Percentiles rank a stretch among this genome's conserved stretches.
These are phyloP conservation scores for Asarcornis scutulata DNA, from an alignment of 2,113 vertebrate genomes.

Conservation along the genomic window DNA sequence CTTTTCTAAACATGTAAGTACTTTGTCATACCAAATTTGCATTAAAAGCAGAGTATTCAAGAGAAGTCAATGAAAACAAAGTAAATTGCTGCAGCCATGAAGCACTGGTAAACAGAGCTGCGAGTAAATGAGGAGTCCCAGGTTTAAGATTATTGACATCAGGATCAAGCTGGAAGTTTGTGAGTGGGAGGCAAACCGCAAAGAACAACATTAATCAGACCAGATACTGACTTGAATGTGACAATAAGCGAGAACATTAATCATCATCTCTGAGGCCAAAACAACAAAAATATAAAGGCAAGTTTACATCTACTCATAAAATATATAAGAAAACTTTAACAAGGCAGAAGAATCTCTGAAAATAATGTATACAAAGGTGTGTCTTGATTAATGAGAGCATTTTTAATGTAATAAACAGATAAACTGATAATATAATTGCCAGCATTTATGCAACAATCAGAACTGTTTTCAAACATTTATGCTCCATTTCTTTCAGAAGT, in stretches of 20 bases:
- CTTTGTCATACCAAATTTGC: not conserved
- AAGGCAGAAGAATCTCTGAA: not conserved
- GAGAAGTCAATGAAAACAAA: not conserved
- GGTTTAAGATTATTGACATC: not conserved
- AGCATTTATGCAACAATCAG: not conserved
- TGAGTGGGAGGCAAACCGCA: not conserved
- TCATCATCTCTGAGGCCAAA: not conserved
- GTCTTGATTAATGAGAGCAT: not conserved
- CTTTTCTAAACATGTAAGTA: not conserved
- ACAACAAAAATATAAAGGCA: not conserved
- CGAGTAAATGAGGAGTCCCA: not conserved
- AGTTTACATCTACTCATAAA: not conserved
- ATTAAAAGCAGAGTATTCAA: not conserved
- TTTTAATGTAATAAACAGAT: not conserved
- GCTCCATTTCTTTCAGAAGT: not conserved
- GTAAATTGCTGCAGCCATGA: not conserved
- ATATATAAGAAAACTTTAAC: not conserved
- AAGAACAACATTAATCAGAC: not conserved
- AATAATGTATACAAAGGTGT: not conserved
- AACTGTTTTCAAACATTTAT: conserved; percentile 21
- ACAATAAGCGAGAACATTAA: not conserved
- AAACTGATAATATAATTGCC: conserved; percentile 1
- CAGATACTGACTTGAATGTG: not conserved
- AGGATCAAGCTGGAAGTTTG: not conserved
- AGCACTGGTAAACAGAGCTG: fast-evolving